Conservation (phyloP, 2,113 vertebrate genomes). For the Guaruba guarouba region DNA sequence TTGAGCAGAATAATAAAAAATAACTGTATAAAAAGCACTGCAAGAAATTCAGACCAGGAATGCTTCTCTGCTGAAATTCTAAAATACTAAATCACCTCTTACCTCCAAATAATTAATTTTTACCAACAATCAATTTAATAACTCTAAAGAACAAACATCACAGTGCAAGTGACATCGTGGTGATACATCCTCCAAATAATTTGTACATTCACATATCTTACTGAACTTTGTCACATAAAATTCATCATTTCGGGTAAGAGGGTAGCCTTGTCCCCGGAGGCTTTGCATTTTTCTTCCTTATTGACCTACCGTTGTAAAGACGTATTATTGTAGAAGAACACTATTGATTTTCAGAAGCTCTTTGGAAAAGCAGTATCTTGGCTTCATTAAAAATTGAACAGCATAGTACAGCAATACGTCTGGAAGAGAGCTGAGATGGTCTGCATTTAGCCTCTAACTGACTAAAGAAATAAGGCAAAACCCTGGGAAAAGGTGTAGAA, state of each 20-base stretch:
- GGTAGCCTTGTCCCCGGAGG: background rate
- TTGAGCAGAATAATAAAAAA: background rate
- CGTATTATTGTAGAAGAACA: background rate
- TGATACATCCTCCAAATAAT: background rate
- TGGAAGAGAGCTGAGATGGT: background rate
- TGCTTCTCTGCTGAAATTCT: background rate
- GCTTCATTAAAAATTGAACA: constrained; percentile 53
- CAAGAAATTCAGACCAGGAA: background rate
- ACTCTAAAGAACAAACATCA: background rate
- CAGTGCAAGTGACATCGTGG: background rate
- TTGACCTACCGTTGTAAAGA: constrained; percentile 15
- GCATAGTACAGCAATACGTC: background rate
- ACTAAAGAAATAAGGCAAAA: background rate
- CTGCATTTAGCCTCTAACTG: background rate
- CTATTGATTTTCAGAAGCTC: constrained; percentile 34
- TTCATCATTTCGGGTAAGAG: background rate
- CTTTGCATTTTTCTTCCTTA: constrained; percentile 1
- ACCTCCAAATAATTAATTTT: background rate
- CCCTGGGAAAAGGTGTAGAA: background rate
- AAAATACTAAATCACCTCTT: background rate
- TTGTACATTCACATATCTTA: background rate
- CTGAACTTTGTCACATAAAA: background rate
- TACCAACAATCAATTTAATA: background rate
- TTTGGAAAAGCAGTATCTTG: constrained; percentile 10
- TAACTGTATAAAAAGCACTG: background rate